Base-by-base conservation (phyloP, 2,797 vertebrate genomes). In the Ctenopoma kingsleyae region DNA sequence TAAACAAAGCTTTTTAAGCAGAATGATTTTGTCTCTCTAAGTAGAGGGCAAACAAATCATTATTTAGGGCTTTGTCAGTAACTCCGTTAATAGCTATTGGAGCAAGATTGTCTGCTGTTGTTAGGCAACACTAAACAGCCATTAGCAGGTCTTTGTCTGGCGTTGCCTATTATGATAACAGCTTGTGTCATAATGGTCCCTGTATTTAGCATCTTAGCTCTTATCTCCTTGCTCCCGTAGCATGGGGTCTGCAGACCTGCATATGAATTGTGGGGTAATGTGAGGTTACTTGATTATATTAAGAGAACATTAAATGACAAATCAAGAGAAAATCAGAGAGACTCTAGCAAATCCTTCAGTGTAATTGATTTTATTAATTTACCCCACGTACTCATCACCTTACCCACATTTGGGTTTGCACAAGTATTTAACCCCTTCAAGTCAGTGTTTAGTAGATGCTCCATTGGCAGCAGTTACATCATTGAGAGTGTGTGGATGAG, bases 121-220 rank as follows among this genome's bases (percentile, higher is more conserved):
- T 75, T 57, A 11, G 50, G 71, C 27, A 32, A 80, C 74, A 72
- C 67, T 62, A 50, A 53, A 66, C 35, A 5, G 40, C 66, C 46
- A 73, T 76, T 80, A 77, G 35, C 54, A 67, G 51, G 44, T 60
- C 44, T 57, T 56, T 50, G 53, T 58, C 52, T 70, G 22, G 22
- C n/a, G 61, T 53, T 40, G 15, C 30, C 43, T 58, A 50, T 72
- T 67, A 68, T 0, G 17, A 60, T 62, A 56, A 63, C 51, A 49
- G 40, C 69, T 58, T 54, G 23, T 70, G 27, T 63, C 52, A 58
- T 61, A 58, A 36, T 25, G 51, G 2, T 47, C 30, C 5, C 32
- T 20, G 13, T 12, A 19, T 63, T 25, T 16, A 47, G 23, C 40
- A 22, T 58, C 41, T 61, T 23, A 50, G 49, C 41, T 19, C 11